Evolutionary conservation across 92 coral and sea anemone species (phyloP), one percentile per base, ranked within the genome.

Genomic region (Plumapathes pennacea): DNA sequence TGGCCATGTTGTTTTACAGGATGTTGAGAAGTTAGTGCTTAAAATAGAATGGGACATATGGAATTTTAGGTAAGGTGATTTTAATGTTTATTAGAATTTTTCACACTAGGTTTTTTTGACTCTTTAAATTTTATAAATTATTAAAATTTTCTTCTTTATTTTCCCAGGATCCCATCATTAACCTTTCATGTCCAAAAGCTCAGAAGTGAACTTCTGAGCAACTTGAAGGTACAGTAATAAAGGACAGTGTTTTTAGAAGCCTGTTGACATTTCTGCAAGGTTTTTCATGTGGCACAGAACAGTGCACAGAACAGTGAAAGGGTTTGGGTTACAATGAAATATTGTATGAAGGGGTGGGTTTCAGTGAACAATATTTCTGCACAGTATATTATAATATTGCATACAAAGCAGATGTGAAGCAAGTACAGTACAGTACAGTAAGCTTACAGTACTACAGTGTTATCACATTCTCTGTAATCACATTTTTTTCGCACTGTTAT

Each of bases 101-200:
- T n/a, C 8, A 36, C n/a, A 36, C 8, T 8, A n/a, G 8, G 8
- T n/a, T n/a, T 8, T 36, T 36, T 8, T 36, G n/a, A 36, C 22
- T 43, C 15, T 13, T 14, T 7, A 5, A 5, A 7, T 14, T 43
- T 43, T 14, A 43, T 43, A 14, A 14, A 43, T 43, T 7, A 5
- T 8, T 4, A 25, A 1, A 47, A 1, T 6, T 43, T 0, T 20
- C 1, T 60, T 10, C 18, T 25, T 38, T 37, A 26, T n/a, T 7
- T 39, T 44, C 48, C 17, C 32, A 73, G 82, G 55, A 65, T 58
- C 47, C 2, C 51, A 1, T 72, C 88, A 48, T 33, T 81, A 36
- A 34, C 33, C 18, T 62, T 69, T 7, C 24, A 25, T 28, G 60
- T 81, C 25, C 65, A 66, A 28, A 67, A 67, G 38, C 53, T 81